Evolutionary conservation across 2,797 vertebrate genomes (phyloP).

Genomic region (Eleutherodactylus coqui): DNA sequence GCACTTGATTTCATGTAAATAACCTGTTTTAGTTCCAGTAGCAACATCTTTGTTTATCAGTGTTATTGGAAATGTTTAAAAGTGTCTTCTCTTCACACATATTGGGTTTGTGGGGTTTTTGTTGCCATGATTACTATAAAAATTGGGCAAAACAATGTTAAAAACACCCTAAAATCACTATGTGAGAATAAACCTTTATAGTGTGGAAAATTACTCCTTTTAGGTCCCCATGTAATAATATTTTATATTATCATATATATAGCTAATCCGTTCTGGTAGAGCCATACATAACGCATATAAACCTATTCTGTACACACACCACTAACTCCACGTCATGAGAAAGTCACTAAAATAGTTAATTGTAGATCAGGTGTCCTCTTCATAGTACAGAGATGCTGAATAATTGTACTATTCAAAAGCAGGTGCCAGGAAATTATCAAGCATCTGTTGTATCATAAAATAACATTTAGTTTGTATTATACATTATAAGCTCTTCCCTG

Average conservation of each 20-base stretch:
- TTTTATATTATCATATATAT: neutral
- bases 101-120: no score
- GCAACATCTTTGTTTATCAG: no score
- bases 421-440: conserved; percentile 84
- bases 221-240: neutral
- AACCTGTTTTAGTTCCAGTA: no score
- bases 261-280: neutral
- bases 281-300: neutral
- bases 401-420: conserved; percentile 81
- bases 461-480: conserved; percentile 69
- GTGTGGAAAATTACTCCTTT: neutral
- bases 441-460: conserved; percentile 84
- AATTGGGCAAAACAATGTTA: no score
- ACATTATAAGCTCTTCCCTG: conserved; percentile 70
- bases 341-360: conserved; percentile 69
- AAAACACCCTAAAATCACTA: no score
- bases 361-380: conserved; percentile 80
- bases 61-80: no score
- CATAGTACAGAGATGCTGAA: conserved; percentile 80
- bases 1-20: no score
- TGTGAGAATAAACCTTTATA: neutral
- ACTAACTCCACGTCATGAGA: neutral
- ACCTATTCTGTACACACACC: neutral
- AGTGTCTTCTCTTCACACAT: no score
- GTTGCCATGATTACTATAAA: no score